Percentiles rank a stretch among this genome's conserved stretches.
These are phyloP conservation scores for Chauna torquata DNA, from an alignment of 2,113 vertebrate genomes.

Conservation along the genomic window DNA sequence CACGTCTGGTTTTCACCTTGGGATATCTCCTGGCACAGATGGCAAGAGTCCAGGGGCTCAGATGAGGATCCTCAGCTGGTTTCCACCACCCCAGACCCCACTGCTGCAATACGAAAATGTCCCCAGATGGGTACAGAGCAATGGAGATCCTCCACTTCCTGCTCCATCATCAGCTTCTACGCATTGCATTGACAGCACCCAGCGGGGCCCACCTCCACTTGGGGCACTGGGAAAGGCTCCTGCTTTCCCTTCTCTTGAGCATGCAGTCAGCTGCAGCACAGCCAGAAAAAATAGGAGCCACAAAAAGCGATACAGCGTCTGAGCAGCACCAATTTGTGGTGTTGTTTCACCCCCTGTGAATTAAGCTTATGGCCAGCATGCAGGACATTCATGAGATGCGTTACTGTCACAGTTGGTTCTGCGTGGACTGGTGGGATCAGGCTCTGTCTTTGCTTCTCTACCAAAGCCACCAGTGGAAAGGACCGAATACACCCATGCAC, in stretches of 20 bases:
- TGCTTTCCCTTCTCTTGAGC: not conserved
- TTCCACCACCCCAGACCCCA: not conserved
- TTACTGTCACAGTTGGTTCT: rapidly evolving
- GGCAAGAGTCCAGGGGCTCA: not conserved
- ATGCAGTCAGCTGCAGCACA: not conserved
- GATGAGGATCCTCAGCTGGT: not conserved
- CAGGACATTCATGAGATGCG: not conserved
- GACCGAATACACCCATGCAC: not conserved
- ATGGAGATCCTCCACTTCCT: rapidly evolving
- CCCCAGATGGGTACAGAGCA: not conserved
- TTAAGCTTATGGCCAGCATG: not conserved
- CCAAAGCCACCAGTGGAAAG: not conserved
- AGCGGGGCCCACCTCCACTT: not conserved
- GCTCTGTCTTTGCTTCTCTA: not conserved
- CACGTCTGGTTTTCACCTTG: not conserved
- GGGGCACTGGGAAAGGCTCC: not conserved
- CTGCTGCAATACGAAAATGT: not conserved
- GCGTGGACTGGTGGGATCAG: not conserved
- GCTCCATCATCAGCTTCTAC: not conserved
- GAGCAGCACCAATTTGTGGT: not conserved
- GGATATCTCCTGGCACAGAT: not conserved
- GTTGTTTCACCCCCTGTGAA: not conserved
- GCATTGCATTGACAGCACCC: not conserved
- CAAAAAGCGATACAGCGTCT: not conserved
- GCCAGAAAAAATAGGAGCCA: not conserved